Percentiles rank a stretch among this genome's conserved stretches.
These are phyloP conservation scores for Chloroceryle aenea DNA, from an alignment of 2,113 vertebrate species.

Conservation along the genomic window DNA sequence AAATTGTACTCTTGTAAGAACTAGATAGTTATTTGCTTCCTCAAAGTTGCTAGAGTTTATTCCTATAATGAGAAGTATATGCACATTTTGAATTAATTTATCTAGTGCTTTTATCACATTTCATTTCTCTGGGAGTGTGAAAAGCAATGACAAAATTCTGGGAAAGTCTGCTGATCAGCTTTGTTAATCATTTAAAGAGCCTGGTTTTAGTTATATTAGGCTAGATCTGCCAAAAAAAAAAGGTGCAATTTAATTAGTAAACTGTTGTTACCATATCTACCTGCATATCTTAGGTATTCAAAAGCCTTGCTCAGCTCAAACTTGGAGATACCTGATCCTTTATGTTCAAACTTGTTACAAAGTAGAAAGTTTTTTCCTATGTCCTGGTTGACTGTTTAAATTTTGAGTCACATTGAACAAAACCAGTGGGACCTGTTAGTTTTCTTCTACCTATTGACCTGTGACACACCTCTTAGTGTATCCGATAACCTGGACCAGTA, in stretches of 20 bases:
- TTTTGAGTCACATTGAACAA: not conserved
- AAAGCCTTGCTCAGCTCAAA: not conserved
- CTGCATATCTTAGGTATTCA: not conserved
- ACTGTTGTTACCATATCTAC: not conserved
- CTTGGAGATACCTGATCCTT: not conserved
- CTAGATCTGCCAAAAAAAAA: not conserved
- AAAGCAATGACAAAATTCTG: not conserved
- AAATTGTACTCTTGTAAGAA: not conserved
- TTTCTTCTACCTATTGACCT: not conserved
- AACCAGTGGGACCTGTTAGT: not conserved
- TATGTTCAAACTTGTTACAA: accelerated
- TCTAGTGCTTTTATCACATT: not conserved
- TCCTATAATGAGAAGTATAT: not conserved
- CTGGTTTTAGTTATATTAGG: not conserved
- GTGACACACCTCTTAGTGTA: not conserved
- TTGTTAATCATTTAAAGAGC: not conserved
- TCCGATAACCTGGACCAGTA: not conserved
- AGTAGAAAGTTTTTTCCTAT: not conserved
- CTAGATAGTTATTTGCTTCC: not conserved
- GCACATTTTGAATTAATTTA: not conserved
- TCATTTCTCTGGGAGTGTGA: not conserved
- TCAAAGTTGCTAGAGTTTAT: not conserved
- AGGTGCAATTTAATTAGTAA: not conserved
- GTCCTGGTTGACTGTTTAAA: not conserved
- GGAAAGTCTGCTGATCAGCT: not conserved